Evolutionary conservation across 2,888 invertebrate genomes (phyloP), one percentile per base, ranked within the genome.

Genomic region (Timandra comae): DNA sequence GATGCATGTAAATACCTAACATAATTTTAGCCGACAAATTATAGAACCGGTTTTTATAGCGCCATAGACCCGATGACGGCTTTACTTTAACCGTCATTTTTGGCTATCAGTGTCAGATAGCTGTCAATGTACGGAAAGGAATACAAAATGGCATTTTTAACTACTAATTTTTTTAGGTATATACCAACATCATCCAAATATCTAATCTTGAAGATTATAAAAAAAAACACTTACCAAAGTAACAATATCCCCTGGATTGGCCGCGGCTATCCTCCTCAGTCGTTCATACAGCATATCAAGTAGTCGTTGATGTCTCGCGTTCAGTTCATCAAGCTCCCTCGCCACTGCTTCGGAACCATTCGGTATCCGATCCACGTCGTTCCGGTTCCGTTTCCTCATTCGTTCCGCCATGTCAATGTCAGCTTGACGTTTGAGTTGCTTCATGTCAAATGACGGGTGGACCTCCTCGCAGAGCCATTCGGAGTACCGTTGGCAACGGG

Each of bases 391-490:
- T 54, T 58, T 74, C 53, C 70, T 75, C 54, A 58, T 74, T 1
- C 71, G 56, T 23, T 84, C 82, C 3, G 78, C 74, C 29, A 71
- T 56, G 12, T 81, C 79, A 21, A 76, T 52, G 13, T 82, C 82
- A 0, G 80, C 80, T 39, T 81, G 81, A 0, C 84, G 64, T 34
- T 64, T 67, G n/a, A 84, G 52, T 29, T 81, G 82, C 9, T 74
- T 67, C 60, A 71, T 71, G 80, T 94, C 94, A 66, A 94, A 72
- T 36, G 93, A 93, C 2, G 94, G 94, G 62, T 94, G 94, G 30
- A 92, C 88, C 59, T 94, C 94, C 62, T 91, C 92, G 72, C 96
- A 90, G 48, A 96, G 88, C 80, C 90, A 90, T 61, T 95, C 95
- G 45, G 91, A 89, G 88, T 93, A 97, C 48, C 92, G 91, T 79